Percentiles rank a stretch among this genome's conserved stretches.
Evolutionary conservation across 2,113 vertebrate genomes (phyloP).

Genomic region (Chrysochloris asiatica): DNA sequence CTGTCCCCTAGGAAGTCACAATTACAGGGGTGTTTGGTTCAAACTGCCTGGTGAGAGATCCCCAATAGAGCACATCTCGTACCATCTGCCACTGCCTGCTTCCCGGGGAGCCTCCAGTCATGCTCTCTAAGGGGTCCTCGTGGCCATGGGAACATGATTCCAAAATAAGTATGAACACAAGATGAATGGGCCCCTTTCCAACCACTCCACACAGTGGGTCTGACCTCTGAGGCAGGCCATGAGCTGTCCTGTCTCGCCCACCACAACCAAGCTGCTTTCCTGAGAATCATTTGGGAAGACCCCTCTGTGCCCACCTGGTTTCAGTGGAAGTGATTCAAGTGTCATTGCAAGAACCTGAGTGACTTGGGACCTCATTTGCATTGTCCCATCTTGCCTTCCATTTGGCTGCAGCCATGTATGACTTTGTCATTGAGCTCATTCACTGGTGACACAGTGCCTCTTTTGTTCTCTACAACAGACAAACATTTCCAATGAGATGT

Average conservation of each 20-base stretch:
- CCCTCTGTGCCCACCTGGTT: fast-evolving
- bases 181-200: neutral
- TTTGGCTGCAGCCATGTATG: neutral
- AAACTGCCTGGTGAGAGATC: neutral
- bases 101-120: conserved; percentile 34
- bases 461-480: neutral
- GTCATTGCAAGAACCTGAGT: neutral
- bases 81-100: conserved; percentile 59
- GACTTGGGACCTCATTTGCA: neutral
- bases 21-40: neutral
- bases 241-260: fast-evolving
- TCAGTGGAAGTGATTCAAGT: neutral
- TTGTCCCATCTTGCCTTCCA: too few relatives aligned
- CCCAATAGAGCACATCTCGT: conserved; percentile 55
- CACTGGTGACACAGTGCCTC: fast-evolving
- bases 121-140: neutral
- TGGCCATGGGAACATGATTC: neutral
- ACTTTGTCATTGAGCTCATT: too few relatives aligned
- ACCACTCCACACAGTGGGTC: neutral
- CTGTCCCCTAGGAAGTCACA: neutral
- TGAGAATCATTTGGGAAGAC: neutral
- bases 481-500: neutral
- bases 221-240: neutral
- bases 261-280: fast-evolving
- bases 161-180: conserved; percentile 46